Percentiles rank a stretch among this genome's conserved stretches.
phyloP scores from a whole-genome alignment of 2,888 invertebrate species.

The Notodonta dromedarius region DNA sequence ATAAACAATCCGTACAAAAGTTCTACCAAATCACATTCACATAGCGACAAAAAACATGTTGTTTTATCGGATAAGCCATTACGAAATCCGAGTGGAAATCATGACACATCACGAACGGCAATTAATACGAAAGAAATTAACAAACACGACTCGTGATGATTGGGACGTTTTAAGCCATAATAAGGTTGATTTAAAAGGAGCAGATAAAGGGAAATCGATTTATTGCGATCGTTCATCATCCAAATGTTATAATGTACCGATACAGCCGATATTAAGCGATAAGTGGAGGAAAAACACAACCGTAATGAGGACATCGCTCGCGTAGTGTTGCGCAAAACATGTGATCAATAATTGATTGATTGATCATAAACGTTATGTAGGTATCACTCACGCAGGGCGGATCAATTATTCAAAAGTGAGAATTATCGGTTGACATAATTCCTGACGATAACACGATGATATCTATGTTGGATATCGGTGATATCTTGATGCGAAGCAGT shows the following conservation, averaged over 20 bases:
- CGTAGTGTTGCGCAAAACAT: slow-evolving; percentile 60
- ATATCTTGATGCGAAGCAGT: slow-evolving; percentile 26
- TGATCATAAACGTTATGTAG: slow-evolving; percentile 53
- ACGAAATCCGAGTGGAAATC: too few species aligned
- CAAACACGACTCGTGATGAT: slow-evolving; percentile 46
- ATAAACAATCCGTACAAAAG: not conserved
- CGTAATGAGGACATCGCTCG: slow-evolving; percentile 54
- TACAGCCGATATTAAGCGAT: slow-evolving; percentile 51
- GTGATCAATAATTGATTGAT: slow-evolving; percentile 72
- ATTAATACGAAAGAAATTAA: slow-evolving; percentile 23
- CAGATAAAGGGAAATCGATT: slow-evolving; percentile 45
- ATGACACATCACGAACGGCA: not conserved
- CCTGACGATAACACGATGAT: slow-evolving; percentile 55
- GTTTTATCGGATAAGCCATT: not conserved
- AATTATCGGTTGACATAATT: slow-evolving; percentile 68
- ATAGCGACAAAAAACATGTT: not conserved
- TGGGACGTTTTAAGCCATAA: slow-evolving; percentile 48
- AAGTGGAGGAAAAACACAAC: slow-evolving; percentile 58
- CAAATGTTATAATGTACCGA: slow-evolving; percentile 45
- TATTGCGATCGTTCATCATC: slow-evolving; percentile 55
- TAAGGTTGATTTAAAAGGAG: slow-evolving; percentile 54
- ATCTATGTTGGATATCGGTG: slow-evolving; percentile 22
- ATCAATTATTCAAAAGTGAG: slow-evolving; percentile 72
- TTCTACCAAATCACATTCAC: not conserved
- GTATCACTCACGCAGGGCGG: slow-evolving; percentile 48